phyloP scores from a whole-genome alignment of 2,113 vertebrate genomes.

The Coturnix japonica region DNA sequence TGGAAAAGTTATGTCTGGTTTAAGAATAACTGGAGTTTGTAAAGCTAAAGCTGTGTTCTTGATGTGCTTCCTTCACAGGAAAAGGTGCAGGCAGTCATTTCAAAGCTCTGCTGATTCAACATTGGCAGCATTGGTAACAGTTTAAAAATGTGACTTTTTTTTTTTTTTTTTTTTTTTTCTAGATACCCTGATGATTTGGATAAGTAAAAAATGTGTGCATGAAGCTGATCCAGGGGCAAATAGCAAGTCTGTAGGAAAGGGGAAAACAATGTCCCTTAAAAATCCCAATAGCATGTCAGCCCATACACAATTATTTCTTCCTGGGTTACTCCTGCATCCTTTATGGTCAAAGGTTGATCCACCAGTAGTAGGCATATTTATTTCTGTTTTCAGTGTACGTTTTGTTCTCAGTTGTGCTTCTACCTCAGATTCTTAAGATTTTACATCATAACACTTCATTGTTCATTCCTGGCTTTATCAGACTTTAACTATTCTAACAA shows the following conservation, averaged over 20 bases:
- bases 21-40: neutral
- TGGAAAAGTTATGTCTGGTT: neutral
- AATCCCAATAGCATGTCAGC: neutral
- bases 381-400: neutral
- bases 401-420: neutral
- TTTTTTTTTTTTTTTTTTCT: conserved; percentile 5
- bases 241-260: neutral
- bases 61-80: neutral
- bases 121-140: neutral
- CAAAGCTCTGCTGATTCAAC: neutral
- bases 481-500: neutral
- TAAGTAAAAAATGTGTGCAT: neutral
- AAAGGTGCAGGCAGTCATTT: neutral
- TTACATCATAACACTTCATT: neutral
- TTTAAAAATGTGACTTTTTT: neutral
- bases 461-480: neutral
- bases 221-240: neutral
- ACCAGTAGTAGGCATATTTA: neutral
- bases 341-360: neutral
- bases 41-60: neutral
- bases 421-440: neutral
- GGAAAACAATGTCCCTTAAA: neutral
- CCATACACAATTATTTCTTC: neutral
- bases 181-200: neutral
- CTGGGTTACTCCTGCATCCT: neutral